Base-by-base conservation (phyloP, 2,113 vertebrate species). In the Hemichromis elongatus region DNA sequence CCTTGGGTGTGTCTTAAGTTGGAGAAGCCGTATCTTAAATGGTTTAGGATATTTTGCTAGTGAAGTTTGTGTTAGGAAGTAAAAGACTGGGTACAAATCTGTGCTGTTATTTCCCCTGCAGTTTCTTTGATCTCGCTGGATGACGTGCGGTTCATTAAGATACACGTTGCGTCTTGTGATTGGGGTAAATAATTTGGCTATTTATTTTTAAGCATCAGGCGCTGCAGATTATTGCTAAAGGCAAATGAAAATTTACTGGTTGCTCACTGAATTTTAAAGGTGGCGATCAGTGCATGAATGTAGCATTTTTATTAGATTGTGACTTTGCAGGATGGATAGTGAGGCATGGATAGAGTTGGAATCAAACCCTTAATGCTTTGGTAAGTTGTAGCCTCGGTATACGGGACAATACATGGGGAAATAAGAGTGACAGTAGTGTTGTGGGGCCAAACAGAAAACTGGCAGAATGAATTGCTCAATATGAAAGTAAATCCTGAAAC, bases 361-460 rank as follows among this genome's bases (percentile, higher is more conserved):
- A 7, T 73, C 40, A 19, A 47, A 47, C 5, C 0, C 21, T 28
- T 47, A 1, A 47, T 47, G 14, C 1, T 7, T 28, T 70, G 13
- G 13, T 5, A 28, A 47, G 66, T 45, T 0, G 40, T 18, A 47
- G 9, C 66, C 0, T 50, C 11, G 26, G 2, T n/a, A 0, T 50
- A 70, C 4, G 0, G 66, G 14, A 45, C 21, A 45, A 16, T 47
- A 52, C 8, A n/a, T 9, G 18, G 19, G 50, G 3, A 8, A 0
- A 47, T 73, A 0, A 9, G 9, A 11, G 14, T 45, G 37, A 10
- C 3, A 0, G 42, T 9, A 70, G 21, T 16, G 66, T 70, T 45
- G 37, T 70, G 35, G 0, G 13, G 0, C 1, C 14, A 47, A 47
- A 70, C 24, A 19, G 40, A 28, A 47, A 73, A 28, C 24, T 28